A percentile compares a stretch with the other conserved stretches of the same genome.
Evolutionary conservation across 1,140 invertebrate genomes (phyloP).

Genomic region (Tyrophagus putrescentiae): DNA sequence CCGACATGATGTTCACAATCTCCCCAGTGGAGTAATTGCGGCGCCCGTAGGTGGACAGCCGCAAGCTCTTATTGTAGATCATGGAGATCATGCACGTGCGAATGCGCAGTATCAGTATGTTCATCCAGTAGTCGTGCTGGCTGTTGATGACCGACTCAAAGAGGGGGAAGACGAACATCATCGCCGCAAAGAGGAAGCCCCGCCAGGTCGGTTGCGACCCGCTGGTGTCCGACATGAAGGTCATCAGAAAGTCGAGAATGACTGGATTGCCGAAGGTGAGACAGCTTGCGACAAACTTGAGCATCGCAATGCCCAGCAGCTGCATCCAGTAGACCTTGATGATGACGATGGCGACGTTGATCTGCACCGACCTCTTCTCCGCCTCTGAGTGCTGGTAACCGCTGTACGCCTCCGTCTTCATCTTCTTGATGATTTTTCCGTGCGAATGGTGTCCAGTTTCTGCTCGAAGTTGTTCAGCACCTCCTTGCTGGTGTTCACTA

Average conservation of each 20-base stretch:
- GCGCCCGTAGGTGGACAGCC: constrained; percentile 22
- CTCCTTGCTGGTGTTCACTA: background rate
- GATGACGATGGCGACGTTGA: constrained; percentile 31
- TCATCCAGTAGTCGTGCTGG: constrained; percentile 19
- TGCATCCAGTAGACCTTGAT: constrained; percentile 57
- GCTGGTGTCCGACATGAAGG: constrained; percentile 27
- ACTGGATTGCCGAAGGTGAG: constrained; percentile 75
- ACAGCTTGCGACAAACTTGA: constrained; percentile 65
- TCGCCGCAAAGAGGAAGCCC: constrained; percentile 18
- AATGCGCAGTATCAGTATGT: constrained; percentile 16
- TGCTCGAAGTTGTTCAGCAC: background rate
- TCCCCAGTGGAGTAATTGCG: constrained; percentile 24
- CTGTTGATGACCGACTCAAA: constrained; percentile 19
- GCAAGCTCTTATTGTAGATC: constrained; percentile 24
- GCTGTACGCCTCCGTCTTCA: background rate
- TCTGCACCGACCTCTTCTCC: background rate
- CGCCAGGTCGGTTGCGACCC: constrained; percentile 52
- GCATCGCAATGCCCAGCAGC: constrained; percentile 60
- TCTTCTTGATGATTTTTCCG: background rate
- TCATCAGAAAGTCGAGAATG: constrained; percentile 18
- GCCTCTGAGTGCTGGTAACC: background rate
- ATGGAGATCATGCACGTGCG: constrained; percentile 14
- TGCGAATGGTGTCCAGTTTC: background rate
- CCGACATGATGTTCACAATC: constrained; percentile 26
- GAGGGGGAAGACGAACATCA: constrained; percentile 19